Conservation (phyloP, 1,140 invertebrate species). For the Mycetomoellerius zeteki region DNA sequence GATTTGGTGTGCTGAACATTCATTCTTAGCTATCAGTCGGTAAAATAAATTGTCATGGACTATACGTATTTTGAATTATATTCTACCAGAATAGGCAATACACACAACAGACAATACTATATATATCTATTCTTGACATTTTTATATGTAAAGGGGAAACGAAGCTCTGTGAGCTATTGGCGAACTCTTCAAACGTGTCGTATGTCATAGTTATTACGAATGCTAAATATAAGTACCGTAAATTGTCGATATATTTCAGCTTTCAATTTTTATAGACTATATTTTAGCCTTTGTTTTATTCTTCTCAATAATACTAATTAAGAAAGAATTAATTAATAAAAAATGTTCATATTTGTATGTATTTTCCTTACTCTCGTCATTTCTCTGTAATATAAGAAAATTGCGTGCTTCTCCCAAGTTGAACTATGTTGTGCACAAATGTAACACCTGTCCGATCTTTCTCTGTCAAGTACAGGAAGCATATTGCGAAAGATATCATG, state of each 20-base stretch:
- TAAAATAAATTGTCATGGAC: constrained; percentile 64
- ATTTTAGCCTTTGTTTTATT: not conserved
- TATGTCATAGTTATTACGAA: constrained; percentile 39
- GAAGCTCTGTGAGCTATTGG: constrained; percentile 37
- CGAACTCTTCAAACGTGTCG: constrained; percentile 21
- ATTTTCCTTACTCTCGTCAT: not conserved
- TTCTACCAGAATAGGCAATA: constrained; percentile 53
- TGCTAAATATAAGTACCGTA: constrained; percentile 14
- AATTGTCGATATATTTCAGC: not conserved
- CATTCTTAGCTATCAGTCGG: constrained; percentile 58
- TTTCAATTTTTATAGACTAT: not conserved
- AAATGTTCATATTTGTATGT: not conserved
- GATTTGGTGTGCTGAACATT: constrained; percentile 62
- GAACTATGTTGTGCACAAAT: not conserved
- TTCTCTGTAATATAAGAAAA: not conserved
- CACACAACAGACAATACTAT: constrained; percentile 3
- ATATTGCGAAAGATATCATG: constrained; percentile 28
- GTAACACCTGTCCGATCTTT: constrained; percentile 45
- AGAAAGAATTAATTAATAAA: not conserved
- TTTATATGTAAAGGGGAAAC: constrained; percentile 38
- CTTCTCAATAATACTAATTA: not conserved
- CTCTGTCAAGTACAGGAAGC: constrained; percentile 28
- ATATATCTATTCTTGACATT: constrained; percentile 50
- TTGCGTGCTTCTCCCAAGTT: not conserved
- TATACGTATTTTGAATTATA: constrained; percentile 66